These are phyloP conservation scores for Polydrusus tereticollis DNA, from an alignment of 2,888 invertebrate genomes.

Conservation along the genomic window DNA sequence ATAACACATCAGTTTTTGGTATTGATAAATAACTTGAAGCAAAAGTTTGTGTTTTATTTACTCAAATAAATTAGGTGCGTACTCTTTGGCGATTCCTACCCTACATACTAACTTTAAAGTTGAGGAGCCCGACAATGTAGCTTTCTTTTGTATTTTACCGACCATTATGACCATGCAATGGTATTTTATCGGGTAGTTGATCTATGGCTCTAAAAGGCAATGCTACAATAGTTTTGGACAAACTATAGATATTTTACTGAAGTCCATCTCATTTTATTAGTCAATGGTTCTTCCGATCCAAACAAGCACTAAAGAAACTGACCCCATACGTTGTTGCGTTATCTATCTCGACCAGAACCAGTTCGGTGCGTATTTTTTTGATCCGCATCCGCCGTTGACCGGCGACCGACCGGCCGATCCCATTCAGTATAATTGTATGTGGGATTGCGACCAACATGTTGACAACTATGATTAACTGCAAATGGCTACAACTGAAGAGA, in stretches of 20 bases:
- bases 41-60: too few species aligned
- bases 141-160: too few species aligned
- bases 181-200: too few species aligned
- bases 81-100: too few species aligned
- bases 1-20: too few species aligned
- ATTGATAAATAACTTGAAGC: too few species aligned
- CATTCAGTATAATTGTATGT: conserved; percentile 46
- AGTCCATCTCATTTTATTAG: background rate
- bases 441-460: conserved; percentile 45
- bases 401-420: conserved; percentile 45
- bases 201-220: background rate
- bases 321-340: conserved; percentile 41
- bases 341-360: conserved; percentile 49
- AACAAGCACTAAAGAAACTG: conserved; percentile 33
- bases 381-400: conserved; percentile 30
- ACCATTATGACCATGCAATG: too few species aligned
- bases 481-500: conserved; percentile 5
- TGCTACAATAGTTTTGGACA: too few species aligned
- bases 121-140: too few species aligned
- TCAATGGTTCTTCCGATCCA: conserved; percentile 6
- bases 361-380: conserved; percentile 40
- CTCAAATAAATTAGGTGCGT: too few species aligned
- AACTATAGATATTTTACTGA: background rate
- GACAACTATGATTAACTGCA: conserved; percentile 50
- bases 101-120: too few species aligned